Conservation (phyloP, 92 coral and sea anemone species). For the Phenganax subtilis region DNA sequence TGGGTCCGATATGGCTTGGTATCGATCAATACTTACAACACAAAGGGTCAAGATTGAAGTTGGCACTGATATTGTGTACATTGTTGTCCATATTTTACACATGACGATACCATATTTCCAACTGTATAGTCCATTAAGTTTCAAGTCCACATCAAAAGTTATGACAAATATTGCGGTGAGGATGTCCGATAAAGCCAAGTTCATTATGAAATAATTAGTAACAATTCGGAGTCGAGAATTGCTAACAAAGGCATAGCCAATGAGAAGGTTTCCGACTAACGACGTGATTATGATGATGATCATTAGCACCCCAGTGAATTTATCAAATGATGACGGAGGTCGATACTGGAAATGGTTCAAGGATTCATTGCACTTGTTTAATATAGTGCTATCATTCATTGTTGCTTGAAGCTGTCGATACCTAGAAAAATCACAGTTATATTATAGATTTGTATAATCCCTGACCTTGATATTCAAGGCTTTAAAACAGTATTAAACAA, state of each 20-base stretch:
- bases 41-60: conserved; percentile 24
- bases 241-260: conserved; percentile 7
- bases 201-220: conserved; percentile 28
- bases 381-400: background rate
- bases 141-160: conserved; percentile 13
- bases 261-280: conserved; percentile 13
- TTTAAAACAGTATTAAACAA: no score
- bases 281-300: conserved; percentile 29
- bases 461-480: no score
- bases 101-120: conserved; percentile 14
- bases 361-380: background rate
- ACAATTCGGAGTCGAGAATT: conserved; percentile 15
- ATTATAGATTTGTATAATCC: no score
- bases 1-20: conserved; percentile 18
- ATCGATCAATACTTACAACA: conserved; percentile 21
- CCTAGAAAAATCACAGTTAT: no score
- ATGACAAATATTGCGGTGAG: conserved; percentile 22
- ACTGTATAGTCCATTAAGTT: background rate
- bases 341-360: background rate
- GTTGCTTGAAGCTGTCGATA: background rate
- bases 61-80: conserved; percentile 19
- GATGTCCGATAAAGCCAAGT: conserved; percentile 20
- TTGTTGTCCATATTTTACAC: conserved; percentile 15
- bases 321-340: conserved; percentile 24
- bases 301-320: conserved; percentile 17